Conservation (phyloP, 2,888 invertebrate genomes). For the Stegana nigrithorax region DNA sequence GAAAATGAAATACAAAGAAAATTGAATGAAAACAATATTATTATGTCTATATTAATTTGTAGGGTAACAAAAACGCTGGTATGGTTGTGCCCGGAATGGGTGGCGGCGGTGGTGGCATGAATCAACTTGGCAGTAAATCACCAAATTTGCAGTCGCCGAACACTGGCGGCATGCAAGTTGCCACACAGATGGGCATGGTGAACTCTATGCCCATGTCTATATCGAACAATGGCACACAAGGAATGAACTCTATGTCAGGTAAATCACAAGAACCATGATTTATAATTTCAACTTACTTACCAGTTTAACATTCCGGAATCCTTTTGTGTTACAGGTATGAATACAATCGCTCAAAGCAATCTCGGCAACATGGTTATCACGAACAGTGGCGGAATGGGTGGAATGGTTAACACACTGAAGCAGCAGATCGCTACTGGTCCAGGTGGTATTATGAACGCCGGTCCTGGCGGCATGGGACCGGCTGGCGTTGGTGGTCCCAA, state of each 20-base stretch:
- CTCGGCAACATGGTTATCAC: slow-evolving; percentile 83
- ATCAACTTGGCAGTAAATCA: slow-evolving; percentile 83
- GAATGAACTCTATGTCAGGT: slow-evolving; percentile 80
- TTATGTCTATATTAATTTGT: too few species aligned
- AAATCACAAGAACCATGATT: slow-evolving; percentile 34
- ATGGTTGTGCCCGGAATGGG: slow-evolving; percentile 73
- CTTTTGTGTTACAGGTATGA: slow-evolving; percentile 72
- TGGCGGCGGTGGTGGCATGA: slow-evolving; percentile 70
- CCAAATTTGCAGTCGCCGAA: slow-evolving; percentile 88
- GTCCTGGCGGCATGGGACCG: slow-evolving; percentile 67
- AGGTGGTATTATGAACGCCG: slow-evolving; percentile 74
- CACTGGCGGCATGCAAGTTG: slow-evolving; percentile 78
- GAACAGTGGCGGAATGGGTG: slow-evolving; percentile 77
- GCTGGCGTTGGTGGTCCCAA: slow-evolving; percentile 53
- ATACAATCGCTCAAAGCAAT: slow-evolving; percentile 72
- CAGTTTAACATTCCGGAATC: background rate
- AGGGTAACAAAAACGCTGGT: slow-evolving; percentile 63
- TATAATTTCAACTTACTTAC: background rate
- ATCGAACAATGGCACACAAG: slow-evolving; percentile 80
- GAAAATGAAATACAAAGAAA: too few species aligned
- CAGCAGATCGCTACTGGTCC: slow-evolving; percentile 75
- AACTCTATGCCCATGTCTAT: slow-evolving; percentile 79
- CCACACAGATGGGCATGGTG: slow-evolving; percentile 77
- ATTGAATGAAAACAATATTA: too few species aligned
- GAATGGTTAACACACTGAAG: slow-evolving; percentile 81